Conservation (phyloP, 2,113 vertebrate species). For the Brachirus orientalis region DNA sequence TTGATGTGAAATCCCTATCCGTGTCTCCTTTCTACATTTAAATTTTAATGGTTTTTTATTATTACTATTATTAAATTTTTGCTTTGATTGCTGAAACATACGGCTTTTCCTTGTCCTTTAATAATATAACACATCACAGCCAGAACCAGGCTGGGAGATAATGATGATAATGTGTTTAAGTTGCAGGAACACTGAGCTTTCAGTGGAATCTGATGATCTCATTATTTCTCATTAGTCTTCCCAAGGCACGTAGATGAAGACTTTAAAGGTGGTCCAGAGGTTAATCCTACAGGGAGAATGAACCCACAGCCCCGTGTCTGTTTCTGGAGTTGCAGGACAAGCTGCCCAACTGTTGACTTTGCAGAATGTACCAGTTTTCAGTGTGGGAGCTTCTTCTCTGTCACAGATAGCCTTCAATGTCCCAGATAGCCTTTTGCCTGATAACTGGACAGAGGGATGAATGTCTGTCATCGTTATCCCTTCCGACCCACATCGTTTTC, state of each 20-base stretch:
- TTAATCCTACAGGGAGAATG: slow-evolving; percentile 73
- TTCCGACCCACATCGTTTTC: slow-evolving; percentile 43
- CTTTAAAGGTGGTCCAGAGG: slow-evolving; percentile 80
- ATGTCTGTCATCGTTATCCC: slow-evolving; percentile 52
- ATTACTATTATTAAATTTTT: too few relatives aligned
- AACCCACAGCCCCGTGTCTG: slow-evolving; percentile 69
- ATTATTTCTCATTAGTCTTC: slow-evolving; percentile 82
- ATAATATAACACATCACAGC: slow-evolving; percentile 46
- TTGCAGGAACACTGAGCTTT: slow-evolving; percentile 63
- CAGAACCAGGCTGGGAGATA: slow-evolving; percentile 66
- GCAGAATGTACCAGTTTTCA: slow-evolving; percentile 11
- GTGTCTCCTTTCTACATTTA: too few relatives aligned
- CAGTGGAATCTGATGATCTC: slow-evolving; percentile 75
- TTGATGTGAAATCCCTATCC: too few relatives aligned
- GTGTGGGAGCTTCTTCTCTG: slow-evolving; percentile 50
- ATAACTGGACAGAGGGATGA: slow-evolving; percentile 56
- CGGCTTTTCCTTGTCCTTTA: slow-evolving; percentile 25
- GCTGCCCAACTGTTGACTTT: slow-evolving; percentile 28
- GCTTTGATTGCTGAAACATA: too few relatives aligned
- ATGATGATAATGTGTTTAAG: slow-evolving; percentile 74
- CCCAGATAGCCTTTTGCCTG: slow-evolving; percentile 64
- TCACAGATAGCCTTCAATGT: slow-evolving; percentile 51
- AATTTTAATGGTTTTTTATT: too few relatives aligned
- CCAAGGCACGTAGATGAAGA: slow-evolving; percentile 71
- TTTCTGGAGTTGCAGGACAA: slow-evolving; percentile 57